Percentiles rank a stretch among this genome's conserved stretches.
Evolutionary conservation across 2,797 vertebrate species (phyloP).

Genomic region (Pteronotus mesoamericanus): DNA sequence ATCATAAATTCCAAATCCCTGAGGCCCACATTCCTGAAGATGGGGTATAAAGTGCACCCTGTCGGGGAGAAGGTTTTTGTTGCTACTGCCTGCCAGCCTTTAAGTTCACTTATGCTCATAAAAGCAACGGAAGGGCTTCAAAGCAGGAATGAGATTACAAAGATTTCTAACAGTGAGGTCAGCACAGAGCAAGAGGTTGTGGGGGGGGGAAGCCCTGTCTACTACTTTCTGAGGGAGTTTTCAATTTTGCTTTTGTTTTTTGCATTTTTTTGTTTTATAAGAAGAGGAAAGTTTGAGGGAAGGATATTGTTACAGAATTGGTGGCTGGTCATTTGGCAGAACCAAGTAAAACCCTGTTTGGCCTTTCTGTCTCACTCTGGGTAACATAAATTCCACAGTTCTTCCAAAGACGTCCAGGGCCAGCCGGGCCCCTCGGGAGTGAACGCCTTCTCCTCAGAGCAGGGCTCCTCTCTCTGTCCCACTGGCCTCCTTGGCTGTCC

Average conservation of each 20-base stretch:
- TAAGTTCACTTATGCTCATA: background rate
- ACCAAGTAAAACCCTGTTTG: background rate
- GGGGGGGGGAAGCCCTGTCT: background rate
- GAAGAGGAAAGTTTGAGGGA: background rate
- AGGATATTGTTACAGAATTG: background rate
- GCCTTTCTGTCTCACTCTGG: background rate
- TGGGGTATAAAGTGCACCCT: accelerated
- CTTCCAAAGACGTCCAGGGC: background rate
- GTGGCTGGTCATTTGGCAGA: background rate
- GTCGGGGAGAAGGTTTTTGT: accelerated
- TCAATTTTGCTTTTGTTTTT: background rate
- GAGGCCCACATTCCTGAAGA: background rate
- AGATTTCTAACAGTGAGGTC: background rate
- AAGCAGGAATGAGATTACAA: background rate
- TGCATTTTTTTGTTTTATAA: background rate
- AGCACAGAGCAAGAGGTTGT: background rate
- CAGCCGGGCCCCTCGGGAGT: too few relatives aligned
- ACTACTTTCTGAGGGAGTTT: background rate
- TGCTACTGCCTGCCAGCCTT: background rate
- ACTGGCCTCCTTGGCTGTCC: background rate
- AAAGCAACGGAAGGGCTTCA: background rate
- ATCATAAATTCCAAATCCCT: background rate
- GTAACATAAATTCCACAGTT: background rate
- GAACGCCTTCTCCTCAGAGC: background rate
- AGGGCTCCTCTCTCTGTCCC: background rate